These are phyloP conservation scores for Clanis bilineata DNA, from an alignment of 2,888 invertebrate genomes.

Conservation along the genomic window DNA sequence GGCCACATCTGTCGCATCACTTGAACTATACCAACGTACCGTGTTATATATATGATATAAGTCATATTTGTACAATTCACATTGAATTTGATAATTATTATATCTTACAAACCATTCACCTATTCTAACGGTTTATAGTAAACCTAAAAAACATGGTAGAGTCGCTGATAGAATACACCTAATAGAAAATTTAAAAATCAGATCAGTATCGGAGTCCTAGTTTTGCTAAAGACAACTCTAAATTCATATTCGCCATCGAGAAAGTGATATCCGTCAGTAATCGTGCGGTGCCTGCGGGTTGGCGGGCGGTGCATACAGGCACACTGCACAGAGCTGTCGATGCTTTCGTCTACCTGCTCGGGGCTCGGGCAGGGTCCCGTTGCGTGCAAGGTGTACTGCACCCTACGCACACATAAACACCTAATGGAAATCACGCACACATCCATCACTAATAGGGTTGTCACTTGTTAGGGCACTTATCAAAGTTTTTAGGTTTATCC, in stretches of 20 bases:
- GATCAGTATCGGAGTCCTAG: background rate
- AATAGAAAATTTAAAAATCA: background rate
- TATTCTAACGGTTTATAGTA: too few species aligned
- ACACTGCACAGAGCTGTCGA: too few species aligned
- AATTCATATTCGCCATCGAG: slow-evolving; percentile 57
- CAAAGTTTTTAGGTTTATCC: too few species aligned
- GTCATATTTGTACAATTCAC: too few species aligned
- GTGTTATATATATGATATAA: too few species aligned
- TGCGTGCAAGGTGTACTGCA: slow-evolving; percentile 77
- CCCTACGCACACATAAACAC: slow-evolving; percentile 48
- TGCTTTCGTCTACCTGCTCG: slow-evolving; percentile 75
- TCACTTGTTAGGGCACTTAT: too few species aligned
- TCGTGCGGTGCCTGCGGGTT: slow-evolving; percentile 62
- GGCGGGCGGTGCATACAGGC: slow-evolving; percentile 27
- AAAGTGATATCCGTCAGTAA: slow-evolving; percentile 67
- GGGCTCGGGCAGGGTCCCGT: slow-evolving; percentile 63
- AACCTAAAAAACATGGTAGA: too few species aligned
- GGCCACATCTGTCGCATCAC: too few species aligned
- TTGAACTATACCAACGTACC: too few species aligned
- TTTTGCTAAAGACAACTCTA: background rate
- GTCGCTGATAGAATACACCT: background rate
- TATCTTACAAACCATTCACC: too few species aligned
- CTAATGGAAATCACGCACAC: slow-evolving; percentile 39
- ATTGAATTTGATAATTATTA: too few species aligned
- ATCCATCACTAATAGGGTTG: slow-evolving; percentile 19